These are phyloP conservation scores for Laticauda colubrina DNA, from an alignment of 2,113 vertebrate species.

Conservation along the genomic window DNA sequence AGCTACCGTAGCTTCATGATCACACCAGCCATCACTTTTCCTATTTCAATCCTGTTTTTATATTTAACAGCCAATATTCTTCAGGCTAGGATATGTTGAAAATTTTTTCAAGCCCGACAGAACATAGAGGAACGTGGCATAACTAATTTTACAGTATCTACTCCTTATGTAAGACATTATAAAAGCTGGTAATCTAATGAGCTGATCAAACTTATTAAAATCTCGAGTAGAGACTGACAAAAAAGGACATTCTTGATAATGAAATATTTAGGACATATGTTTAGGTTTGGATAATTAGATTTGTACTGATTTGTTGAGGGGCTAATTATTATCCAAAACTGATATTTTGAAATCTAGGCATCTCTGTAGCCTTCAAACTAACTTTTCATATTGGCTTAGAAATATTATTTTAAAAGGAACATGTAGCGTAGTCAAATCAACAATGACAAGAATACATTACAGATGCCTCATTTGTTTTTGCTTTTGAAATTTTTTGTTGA, in stretches of 20 bases:
- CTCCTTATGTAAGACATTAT: not conserved
- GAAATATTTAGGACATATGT: not conserved
- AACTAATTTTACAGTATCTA: not conserved
- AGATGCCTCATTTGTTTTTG: not conserved
- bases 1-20: not conserved
- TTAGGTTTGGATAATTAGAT: not conserved
- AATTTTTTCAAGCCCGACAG: too few relatives aligned
- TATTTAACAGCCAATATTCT: not conserved
- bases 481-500: not conserved
- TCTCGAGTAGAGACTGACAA: not conserved
- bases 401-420: slow-evolving; percentile 3
- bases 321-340: not conserved
- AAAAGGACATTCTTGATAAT: not conserved
- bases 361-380: not conserved
- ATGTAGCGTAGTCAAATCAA: not conserved
- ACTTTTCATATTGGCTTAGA: not conserved
- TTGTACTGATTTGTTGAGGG: not conserved
- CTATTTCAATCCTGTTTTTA: not conserved
- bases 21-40: not conserved
- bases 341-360: not conserved
- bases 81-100: not conserved
- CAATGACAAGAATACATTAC: not conserved
- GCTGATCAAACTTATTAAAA: not conserved
- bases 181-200: not conserved
- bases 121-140: not conserved